These are phyloP conservation scores for Ailuropoda melanoleuca DNA, from an alignment of 2,113 vertebrate genomes.

Conservation along the genomic window DNA sequence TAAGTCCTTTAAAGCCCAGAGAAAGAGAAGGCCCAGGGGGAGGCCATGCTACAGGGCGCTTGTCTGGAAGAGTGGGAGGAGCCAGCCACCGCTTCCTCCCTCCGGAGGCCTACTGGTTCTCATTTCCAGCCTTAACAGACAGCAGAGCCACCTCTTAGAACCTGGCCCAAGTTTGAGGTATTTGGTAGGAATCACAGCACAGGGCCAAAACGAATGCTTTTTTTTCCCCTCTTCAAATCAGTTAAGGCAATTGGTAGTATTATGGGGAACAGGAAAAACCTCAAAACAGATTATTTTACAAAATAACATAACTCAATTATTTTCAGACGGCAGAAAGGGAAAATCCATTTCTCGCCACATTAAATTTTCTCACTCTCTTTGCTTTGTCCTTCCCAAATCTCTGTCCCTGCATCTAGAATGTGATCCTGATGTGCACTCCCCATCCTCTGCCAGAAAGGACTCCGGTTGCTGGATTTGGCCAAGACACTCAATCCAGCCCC, in stretches of 20 bases:
- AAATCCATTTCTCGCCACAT: conserved; percentile 43
- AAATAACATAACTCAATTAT: conserved; percentile 65
- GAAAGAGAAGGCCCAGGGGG: not conserved
- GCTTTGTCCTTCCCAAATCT: conserved; percentile 72
- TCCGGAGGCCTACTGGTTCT: not conserved
- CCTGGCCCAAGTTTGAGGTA: not conserved
- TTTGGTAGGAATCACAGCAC: not conserved
- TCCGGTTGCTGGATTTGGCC: conserved; percentile 37
- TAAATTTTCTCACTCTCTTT: conserved; percentile 67
- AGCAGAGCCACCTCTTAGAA: not conserved
- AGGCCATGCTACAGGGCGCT: not conserved
- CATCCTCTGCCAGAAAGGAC: conserved; percentile 58
- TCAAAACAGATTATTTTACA: conserved; percentile 68
- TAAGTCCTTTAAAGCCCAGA: not conserved
- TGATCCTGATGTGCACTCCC: not conserved
- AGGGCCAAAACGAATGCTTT: not conserved
- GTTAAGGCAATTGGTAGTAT: conserved; percentile 32
- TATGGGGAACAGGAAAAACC: conserved; percentile 14
- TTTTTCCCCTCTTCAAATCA: not conserved
- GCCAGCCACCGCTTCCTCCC: not conserved
- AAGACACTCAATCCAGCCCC: conserved; percentile 67
- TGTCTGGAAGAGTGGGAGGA: not conserved
- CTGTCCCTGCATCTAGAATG: conserved; percentile 62
- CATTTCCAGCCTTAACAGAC: not conserved
- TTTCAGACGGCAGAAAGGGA: conserved; percentile 47